Percentiles rank a stretch among this genome's conserved stretches.
phyloP scores from a whole-genome alignment of 1,140 invertebrate species.

The Pristionchus pacificus region DNA sequence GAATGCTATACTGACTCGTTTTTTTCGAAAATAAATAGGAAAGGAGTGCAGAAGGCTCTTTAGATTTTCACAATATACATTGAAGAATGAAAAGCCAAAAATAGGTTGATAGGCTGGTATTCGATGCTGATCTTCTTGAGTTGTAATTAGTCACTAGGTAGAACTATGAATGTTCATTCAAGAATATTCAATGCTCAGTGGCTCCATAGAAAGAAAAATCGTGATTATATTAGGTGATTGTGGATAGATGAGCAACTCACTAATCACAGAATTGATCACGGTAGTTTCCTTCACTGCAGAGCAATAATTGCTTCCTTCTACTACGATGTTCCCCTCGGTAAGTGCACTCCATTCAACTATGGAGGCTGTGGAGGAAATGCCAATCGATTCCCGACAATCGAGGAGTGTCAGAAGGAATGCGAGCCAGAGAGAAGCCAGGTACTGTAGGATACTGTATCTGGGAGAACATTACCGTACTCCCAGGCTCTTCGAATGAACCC shows the following conservation, averaged over 20 bases:
- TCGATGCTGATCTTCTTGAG: no score
- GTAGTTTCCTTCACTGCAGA: no score
- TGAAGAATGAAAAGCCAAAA: no score
- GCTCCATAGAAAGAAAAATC: no score
- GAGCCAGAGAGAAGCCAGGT: neutral
- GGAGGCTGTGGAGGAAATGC: slow-evolving; percentile 30
- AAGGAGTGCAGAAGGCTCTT: neutral
- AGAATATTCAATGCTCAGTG: no score
- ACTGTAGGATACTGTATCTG: neutral
- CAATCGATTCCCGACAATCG: slow-evolving; percentile 58
- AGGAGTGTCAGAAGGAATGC: slow-evolving; percentile 40
- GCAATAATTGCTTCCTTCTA: slow-evolving; percentile 7
- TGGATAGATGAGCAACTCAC: no score
- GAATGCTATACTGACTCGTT: neutral
- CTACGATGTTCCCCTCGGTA: slow-evolving; percentile 10
- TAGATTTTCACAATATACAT: no score
- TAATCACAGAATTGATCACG: no score
- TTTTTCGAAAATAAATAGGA: neutral
- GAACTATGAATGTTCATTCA: no score
- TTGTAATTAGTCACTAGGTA: no score
- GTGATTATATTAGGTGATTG: no score
- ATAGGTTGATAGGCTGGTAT: no score
- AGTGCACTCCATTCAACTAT: slow-evolving; percentile 27
- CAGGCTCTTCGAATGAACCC: neutral
- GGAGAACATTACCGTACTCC: neutral